A percentile compares a stretch with the other conserved stretches of the same genome.
phyloP scores from a whole-genome alignment of 2,113 vertebrate genomes.

The Columba livia region DNA sequence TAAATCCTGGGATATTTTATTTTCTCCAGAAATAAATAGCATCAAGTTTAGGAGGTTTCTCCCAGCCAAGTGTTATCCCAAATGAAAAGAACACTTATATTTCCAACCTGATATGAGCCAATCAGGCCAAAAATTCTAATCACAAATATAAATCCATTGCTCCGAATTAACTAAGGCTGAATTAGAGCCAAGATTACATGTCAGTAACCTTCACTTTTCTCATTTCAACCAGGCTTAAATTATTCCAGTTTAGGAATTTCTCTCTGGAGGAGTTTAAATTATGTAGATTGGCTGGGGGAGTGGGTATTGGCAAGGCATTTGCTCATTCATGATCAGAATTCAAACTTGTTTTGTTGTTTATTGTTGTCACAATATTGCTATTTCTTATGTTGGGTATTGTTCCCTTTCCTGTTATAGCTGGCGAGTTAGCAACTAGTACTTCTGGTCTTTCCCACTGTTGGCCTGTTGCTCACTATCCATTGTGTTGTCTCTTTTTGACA shows the following conservation, averaged over 20 bases:
- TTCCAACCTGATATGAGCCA: constrained; percentile 32
- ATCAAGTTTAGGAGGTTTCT: constrained; percentile 23
- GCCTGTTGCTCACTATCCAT: not conserved
- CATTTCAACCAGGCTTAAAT: not conserved
- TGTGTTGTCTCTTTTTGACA: not conserved
- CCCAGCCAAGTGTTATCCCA: constrained; percentile 27
- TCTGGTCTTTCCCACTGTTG: not conserved
- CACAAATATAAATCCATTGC: not conserved
- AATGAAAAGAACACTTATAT: constrained; percentile 29
- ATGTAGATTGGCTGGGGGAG: not conserved
- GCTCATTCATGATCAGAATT: not conserved
- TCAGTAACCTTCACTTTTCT: not conserved
- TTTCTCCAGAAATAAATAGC: constrained; percentile 53
- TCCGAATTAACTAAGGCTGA: not conserved
- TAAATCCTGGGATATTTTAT: constrained; percentile 35
- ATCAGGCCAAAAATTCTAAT: constrained; percentile 4
- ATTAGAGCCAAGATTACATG: not conserved
- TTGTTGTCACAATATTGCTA: not conserved
- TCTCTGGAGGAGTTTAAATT: not conserved
- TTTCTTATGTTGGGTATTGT: not conserved
- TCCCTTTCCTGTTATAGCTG: not conserved
- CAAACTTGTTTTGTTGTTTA: not conserved
- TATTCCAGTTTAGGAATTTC: not conserved
- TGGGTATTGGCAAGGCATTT: not conserved
- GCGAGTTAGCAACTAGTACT: not conserved